A percentile compares a stretch with the other conserved stretches of the same genome.
Evolutionary conservation across 1,140 invertebrate genomes (phyloP).

Genomic region (Drosophila nasuta): DNA sequence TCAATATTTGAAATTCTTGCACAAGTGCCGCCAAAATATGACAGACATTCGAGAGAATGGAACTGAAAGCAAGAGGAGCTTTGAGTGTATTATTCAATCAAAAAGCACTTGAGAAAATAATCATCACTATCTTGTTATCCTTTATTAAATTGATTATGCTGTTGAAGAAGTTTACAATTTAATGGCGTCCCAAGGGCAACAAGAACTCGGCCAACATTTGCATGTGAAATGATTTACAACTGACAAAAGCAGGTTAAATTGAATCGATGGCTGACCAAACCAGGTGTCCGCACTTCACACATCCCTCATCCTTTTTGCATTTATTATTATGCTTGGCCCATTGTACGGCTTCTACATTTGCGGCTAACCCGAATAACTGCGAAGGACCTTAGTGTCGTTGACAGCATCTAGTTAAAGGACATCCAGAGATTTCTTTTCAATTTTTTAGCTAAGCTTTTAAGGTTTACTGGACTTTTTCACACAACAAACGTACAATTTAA

Average conservation of each 20-base stretch:
- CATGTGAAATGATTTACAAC: constrained; percentile 45
- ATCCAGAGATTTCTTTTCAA: neutral
- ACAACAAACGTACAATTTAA: constrained; percentile 6
- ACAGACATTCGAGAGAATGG: neutral
- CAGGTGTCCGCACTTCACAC: constrained; percentile 46
- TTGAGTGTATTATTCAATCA: constrained; percentile 24
- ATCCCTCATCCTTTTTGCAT: neutral
- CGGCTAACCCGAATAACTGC: constrained; percentile 21
- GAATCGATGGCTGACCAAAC: constrained; percentile 43
- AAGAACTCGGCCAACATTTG: constrained; percentile 40
- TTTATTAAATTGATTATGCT: constrained; percentile 45
- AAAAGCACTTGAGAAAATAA: constrained; percentile 31
- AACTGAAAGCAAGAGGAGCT: neutral
- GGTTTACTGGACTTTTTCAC: neutral
- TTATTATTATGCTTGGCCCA: constrained; percentile 9
- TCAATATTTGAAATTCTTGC: too few species aligned
- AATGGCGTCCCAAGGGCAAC: constrained; percentile 30
- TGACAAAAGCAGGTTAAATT: constrained; percentile 49
- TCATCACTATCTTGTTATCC: constrained; percentile 39
- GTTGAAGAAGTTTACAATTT: constrained; percentile 16
- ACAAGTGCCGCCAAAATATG: neutral
- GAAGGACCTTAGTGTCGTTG: constrained; percentile 8
- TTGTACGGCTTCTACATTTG: neutral
- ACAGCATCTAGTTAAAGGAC: constrained; percentile 1
- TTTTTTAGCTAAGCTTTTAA: neutral